Percentiles rank a stretch among this genome's conserved stretches.
Conservation (phyloP, 2,888 invertebrate genomes). For the Eupithecia subumbrata region DNA sequence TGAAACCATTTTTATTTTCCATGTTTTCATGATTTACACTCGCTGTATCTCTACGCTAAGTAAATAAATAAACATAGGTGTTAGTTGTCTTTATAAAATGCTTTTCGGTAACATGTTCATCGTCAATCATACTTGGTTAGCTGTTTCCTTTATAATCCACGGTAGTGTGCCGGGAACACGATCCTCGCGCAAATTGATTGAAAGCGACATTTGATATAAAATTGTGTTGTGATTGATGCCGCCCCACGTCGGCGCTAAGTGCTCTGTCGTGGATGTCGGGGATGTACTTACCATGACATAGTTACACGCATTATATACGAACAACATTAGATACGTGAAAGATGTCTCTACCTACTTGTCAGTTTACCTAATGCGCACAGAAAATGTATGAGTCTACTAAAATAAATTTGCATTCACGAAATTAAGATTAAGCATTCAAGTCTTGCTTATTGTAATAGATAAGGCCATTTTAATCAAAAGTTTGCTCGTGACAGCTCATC, state of each 20-base stretch:
- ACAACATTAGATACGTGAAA: slow-evolving; percentile 51
- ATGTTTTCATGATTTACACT: background rate
- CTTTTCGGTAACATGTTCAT: slow-evolving; percentile 1
- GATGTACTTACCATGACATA: slow-evolving; percentile 56
- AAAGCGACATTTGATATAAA: slow-evolving; percentile 84
- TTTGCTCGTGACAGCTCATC: slow-evolving; percentile 37
- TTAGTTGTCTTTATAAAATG: background rate
- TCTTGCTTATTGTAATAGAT: slow-evolving; percentile 25
- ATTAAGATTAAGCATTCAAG: slow-evolving; percentile 10
- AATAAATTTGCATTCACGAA: background rate
- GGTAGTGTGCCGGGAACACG: slow-evolving; percentile 73
- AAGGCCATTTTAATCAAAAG: slow-evolving; percentile 30
- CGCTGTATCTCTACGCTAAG: background rate
- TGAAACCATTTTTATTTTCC: background rate
- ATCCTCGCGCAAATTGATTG: slow-evolving; percentile 82
- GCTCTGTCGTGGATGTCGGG: slow-evolving; percentile 79
- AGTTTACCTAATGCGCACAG: background rate
- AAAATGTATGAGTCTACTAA: background rate
- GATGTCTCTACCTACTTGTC: slow-evolving; percentile 18
- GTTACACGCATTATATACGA: slow-evolving; percentile 48
- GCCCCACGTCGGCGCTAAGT: slow-evolving; percentile 79
- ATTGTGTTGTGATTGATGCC: slow-evolving; percentile 84
- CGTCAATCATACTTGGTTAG: slow-evolving; percentile 13
- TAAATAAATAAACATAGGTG: background rate
- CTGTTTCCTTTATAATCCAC: slow-evolving; percentile 30